These are phyloP conservation scores for Paramormyrops hopkinsi DNA, from an alignment of 2,797 vertebrate species.

Conservation along the genomic window DNA sequence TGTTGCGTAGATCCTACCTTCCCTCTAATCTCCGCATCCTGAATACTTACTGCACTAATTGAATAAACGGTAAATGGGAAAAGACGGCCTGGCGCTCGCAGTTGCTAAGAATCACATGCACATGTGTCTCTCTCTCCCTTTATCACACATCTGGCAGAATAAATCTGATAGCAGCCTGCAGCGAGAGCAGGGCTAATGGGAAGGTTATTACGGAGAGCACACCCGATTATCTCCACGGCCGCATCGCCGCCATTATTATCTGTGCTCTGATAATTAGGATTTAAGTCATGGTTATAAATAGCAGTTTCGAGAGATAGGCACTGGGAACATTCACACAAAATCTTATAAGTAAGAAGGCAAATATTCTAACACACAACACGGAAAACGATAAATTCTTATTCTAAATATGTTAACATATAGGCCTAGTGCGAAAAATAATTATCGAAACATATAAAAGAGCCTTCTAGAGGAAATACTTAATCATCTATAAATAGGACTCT, in stretches of 20 bases:
- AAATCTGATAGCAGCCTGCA: not conserved
- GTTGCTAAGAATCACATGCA: not conserved
- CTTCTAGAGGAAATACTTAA: not conserved
- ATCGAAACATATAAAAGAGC: not conserved
- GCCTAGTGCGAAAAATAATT: not conserved
- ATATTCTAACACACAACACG: not conserved
- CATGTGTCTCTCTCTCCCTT: not conserved
- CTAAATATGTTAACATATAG: not conserved
- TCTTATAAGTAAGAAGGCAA: not conserved
- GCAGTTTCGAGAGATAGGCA: not conserved
- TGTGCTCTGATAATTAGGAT: not conserved
- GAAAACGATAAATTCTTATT: not conserved
- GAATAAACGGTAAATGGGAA: not conserved
- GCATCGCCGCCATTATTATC: not conserved
- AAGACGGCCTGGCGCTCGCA: not conserved
- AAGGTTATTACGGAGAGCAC: not conserved
- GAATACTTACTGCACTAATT: not conserved
- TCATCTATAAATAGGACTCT: conserved; percentile 12
- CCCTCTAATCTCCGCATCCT: not conserved
- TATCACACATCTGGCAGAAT: not conserved
- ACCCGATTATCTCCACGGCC: not conserved
- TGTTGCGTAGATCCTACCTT: not conserved
- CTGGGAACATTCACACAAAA: not conserved
- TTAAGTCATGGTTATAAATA: not conserved
- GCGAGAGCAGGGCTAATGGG: not conserved